phyloP scores from a whole-genome alignment of 2,113 vertebrate species.

The Onychostruthus taczanowskii region DNA sequence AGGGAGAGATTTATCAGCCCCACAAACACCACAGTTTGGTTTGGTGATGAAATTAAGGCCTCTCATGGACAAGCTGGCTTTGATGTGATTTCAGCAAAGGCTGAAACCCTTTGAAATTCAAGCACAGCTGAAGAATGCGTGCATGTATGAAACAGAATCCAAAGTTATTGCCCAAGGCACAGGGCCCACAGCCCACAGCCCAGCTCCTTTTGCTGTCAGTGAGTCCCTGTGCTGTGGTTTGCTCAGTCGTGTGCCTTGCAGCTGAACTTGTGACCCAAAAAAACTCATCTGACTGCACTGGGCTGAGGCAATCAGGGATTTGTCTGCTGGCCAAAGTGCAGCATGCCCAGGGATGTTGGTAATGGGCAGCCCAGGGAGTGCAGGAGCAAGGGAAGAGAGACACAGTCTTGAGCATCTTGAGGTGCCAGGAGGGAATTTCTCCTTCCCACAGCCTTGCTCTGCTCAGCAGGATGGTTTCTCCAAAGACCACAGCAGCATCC shows the following conservation, averaged over 20 bases:
- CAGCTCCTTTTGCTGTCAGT: neutral
- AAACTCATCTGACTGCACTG: neutral
- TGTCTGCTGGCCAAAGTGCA: neutral
- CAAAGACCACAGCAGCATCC: neutral
- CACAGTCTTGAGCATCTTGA: neutral
- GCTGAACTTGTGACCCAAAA: neutral
- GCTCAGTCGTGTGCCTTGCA: neutral
- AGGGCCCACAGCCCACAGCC: neutral
- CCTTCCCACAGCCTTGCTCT: accelerated
- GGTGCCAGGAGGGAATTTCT: neutral
- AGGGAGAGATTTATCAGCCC: neutral
- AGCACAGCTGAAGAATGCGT: neutral
- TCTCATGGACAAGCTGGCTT: neutral
- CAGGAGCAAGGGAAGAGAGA: neutral
- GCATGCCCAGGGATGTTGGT: neutral
- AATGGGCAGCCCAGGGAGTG: neutral
- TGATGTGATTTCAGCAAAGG: neutral
- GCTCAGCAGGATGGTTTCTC: neutral
- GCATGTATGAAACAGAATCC: neutral
- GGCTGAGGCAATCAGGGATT: neutral
- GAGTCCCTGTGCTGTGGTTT: neutral
- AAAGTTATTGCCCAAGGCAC: neutral
- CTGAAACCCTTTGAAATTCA: neutral
- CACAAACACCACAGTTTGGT: neutral
- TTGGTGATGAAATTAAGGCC: neutral